These are phyloP conservation scores for Neomorphus geoffroyi DNA, from an alignment of 2,797 vertebrate species.

Conservation along the genomic window DNA sequence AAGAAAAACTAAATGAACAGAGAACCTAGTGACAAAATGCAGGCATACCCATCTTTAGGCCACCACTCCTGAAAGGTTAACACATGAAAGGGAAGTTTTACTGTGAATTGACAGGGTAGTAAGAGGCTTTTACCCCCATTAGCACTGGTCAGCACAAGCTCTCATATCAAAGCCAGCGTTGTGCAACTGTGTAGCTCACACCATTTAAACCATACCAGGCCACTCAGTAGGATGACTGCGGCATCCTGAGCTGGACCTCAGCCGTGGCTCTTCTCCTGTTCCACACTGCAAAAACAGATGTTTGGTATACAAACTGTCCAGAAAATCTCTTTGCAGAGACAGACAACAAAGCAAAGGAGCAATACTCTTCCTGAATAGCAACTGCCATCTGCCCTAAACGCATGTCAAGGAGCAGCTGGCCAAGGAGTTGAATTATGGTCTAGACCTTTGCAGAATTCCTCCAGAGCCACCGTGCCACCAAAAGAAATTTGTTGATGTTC, in stretches of 20 bases:
- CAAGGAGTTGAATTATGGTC: neutral
- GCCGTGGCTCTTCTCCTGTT: neutral
- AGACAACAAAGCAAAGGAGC: neutral
- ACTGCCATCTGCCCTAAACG: neutral
- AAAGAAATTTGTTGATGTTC: neutral
- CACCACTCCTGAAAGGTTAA: neutral
- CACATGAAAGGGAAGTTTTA: neutral
- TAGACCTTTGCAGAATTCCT: neutral
- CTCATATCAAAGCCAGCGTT: neutral
- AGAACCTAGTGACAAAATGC: neutral
- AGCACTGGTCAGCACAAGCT: accelerated
- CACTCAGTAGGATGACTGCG: neutral
- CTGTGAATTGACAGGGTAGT: neutral
- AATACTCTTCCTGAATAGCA: neutral
- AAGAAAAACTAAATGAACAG: slow-evolving; percentile 21
- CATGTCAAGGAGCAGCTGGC: neutral
- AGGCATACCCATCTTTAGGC: neutral
- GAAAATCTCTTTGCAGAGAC: neutral
- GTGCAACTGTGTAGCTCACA: neutral
- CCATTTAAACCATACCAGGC: neutral
- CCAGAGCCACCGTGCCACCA: accelerated
- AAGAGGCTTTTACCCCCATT: neutral
- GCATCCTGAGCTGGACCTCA: neutral
- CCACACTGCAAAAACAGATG: accelerated
- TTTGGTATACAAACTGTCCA: neutral